Percentiles rank a stretch among this genome's conserved stretches.
Evolutionary conservation across 2,888 invertebrate species (phyloP).

Genomic region (Oscheius onirici): DNA sequence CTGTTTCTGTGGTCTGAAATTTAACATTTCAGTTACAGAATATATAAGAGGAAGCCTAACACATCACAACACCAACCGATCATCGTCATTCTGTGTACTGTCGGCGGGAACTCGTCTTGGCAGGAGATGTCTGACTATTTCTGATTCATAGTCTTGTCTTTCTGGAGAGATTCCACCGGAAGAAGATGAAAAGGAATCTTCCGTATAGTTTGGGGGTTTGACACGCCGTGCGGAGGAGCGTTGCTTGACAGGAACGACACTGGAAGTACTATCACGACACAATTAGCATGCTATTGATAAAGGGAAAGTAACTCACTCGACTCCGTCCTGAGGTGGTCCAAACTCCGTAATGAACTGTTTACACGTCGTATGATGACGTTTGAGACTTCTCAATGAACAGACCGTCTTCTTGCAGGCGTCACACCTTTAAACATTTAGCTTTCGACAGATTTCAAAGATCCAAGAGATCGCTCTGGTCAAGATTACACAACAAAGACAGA

Average conservation of each 20-base stretch:
- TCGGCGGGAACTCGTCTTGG: neutral
- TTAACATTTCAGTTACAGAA: neutral
- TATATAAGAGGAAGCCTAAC: neutral
- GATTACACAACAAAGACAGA: too few species aligned
- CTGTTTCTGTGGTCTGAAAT: neutral
- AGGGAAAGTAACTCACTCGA: conserved; percentile 37
- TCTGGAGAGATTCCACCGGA: neutral
- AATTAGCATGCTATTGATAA: conserved; percentile 2
- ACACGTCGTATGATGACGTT: conserved; percentile 52
- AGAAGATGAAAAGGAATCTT: neutral
- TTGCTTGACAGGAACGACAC: conserved; percentile 5
- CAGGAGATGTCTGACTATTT: too few species aligned
- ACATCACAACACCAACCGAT: conserved; percentile 32
- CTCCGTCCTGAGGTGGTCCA: conserved; percentile 26
- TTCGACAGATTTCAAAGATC: too few species aligned
- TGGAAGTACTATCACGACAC: conserved; percentile 31
- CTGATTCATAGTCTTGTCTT: neutral
- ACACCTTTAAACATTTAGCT: conserved; percentile 46
- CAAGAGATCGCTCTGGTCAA: too few species aligned
- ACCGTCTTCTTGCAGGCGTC: conserved; percentile 47
- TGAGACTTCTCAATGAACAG: conserved; percentile 45
- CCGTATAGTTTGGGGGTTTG: neutral
- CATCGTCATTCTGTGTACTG: conserved; percentile 18
- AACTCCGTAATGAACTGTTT: conserved; percentile 41
- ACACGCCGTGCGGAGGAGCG: conserved; percentile 1